Evolutionary conservation across 2,888 invertebrate genomes (phyloP).

Genomic region (Choreutis nemorana): DNA sequence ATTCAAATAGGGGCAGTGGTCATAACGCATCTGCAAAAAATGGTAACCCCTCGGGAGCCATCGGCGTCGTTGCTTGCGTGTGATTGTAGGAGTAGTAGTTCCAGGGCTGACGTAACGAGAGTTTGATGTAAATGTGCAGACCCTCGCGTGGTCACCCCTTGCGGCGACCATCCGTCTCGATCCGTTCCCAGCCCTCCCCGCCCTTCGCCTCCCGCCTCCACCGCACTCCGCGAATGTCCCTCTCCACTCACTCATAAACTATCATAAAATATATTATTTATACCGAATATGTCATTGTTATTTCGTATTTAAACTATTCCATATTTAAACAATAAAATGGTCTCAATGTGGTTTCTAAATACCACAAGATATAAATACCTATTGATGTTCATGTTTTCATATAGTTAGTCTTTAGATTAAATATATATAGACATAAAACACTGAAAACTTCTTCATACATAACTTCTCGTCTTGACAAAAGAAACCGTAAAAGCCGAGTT

Average conservation of each 20-base stretch:
- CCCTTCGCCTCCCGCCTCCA: conserved; percentile 8
- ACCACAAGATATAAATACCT: too few relatives aligned
- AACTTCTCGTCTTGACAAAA: too few relatives aligned
- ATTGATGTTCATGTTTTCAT: too few relatives aligned
- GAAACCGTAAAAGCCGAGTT: too few relatives aligned
- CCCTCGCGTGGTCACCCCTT: conserved; percentile 12
- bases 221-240: conserved; percentile 13
- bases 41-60: conserved; percentile 20
- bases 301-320: conserved; percentile 3
- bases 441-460: too few relatives aligned
- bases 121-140: conserved; percentile 48
- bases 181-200: conserved; percentile 14
- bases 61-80: conserved; percentile 10
- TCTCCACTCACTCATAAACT: conserved; percentile 23
- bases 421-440: too few relatives aligned
- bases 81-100: conserved; percentile 22
- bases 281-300: conserved; percentile 5
- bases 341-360: too few relatives aligned
- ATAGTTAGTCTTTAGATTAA: too few relatives aligned
- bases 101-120: conserved; percentile 36
- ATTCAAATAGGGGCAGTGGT: too few relatives aligned
- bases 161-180: conserved; percentile 32
- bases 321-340: too few relatives aligned
- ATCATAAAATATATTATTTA: conserved; percentile 24
- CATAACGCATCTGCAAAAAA: neutral